A percentile compares a stretch with the other conserved stretches of the same genome.
These are phyloP conservation scores for Uria aalge DNA, from an alignment of 2,113 vertebrate species.

Conservation along the genomic window DNA sequence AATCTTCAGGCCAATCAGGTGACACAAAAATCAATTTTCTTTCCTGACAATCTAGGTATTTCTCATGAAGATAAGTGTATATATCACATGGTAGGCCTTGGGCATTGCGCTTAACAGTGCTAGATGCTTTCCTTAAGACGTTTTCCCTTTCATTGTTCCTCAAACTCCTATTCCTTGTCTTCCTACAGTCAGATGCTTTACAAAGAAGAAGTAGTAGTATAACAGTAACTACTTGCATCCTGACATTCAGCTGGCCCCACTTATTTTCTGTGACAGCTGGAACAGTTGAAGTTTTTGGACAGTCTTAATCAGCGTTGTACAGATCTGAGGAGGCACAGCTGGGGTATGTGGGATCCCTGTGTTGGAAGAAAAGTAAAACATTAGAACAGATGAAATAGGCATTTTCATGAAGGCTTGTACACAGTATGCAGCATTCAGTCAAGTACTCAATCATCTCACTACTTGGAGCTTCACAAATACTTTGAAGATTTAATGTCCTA, in stretches of 20 bases:
- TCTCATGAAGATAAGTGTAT: constrained; percentile 86
- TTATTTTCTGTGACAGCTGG: constrained; percentile 56
- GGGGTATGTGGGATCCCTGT: constrained; percentile 52
- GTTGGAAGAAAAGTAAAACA: constrained; percentile 42
- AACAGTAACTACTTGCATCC: constrained; percentile 81
- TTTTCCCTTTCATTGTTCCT: constrained; percentile 65
- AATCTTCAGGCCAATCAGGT: constrained; percentile 86
- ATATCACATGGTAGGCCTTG: constrained; percentile 79
- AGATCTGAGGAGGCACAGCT: constrained; percentile 69
- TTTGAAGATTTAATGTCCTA: not conserved
- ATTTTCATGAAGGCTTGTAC: not conserved
- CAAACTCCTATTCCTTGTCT: constrained; percentile 60
- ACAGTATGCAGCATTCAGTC: not conserved
- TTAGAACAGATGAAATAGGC: not conserved
- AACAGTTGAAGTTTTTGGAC: constrained; percentile 43
- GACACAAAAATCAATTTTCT: constrained; percentile 82
- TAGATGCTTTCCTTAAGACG: constrained; percentile 59
- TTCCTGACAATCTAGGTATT: constrained; percentile 93
- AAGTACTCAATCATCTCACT: not conserved
- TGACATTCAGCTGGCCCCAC: constrained; percentile 71
- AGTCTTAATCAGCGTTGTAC: constrained; percentile 48
- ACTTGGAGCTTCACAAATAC: not conserved
- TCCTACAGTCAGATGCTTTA: constrained; percentile 73
- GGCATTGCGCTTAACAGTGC: constrained; percentile 79
- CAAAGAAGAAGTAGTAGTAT: constrained; percentile 82